Percentiles rank a stretch among this genome's conserved stretches.
Conservation (phyloP, 2,797 vertebrate genomes). For the Karalla daura region DNA sequence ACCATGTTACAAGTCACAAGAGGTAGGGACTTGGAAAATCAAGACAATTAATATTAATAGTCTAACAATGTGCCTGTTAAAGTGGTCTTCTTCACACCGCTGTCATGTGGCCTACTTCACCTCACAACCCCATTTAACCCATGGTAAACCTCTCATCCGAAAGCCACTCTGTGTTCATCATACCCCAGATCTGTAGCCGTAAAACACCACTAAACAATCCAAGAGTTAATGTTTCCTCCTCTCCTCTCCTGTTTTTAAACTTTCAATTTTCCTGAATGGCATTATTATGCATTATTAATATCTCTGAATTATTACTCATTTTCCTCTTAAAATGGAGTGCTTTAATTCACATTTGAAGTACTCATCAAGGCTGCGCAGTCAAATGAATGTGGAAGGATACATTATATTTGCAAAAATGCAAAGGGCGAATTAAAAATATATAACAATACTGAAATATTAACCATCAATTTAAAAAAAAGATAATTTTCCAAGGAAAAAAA, state of each 20-base stretch:
- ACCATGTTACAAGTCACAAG: slow-evolving; percentile 53
- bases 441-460: slow-evolving; percentile 87
- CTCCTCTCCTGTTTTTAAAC: slow-evolving; percentile 77
- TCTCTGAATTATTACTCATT: slow-evolving; percentile 89
- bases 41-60: slow-evolving; percentile 77
- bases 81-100: slow-evolving; percentile 27
- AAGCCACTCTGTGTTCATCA: slow-evolving; percentile 4
- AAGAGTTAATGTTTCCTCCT: slow-evolving; percentile 52
- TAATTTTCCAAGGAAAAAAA: slow-evolving; percentile 76
- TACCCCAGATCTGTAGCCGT: slow-evolving; percentile 16
- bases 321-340: slow-evolving; percentile 86
- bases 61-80: slow-evolving; percentile 45
- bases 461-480: slow-evolving; percentile 84
- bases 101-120: slow-evolving; percentile 29
- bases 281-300: slow-evolving; percentile 89
- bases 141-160: not conserved
- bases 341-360: slow-evolving; percentile 88
- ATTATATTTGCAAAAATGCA: slow-evolving; percentile 88
- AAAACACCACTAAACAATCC: slow-evolving; percentile 64
- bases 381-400: slow-evolving; percentile 85
- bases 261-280: slow-evolving; percentile 83
- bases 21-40: slow-evolving; percentile 60
- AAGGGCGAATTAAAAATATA: slow-evolving; percentile 87
- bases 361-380: slow-evolving; percentile 83
- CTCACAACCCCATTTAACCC: slow-evolving; percentile 25